These are phyloP conservation scores for Drymodes brunneopygia DNA, from an alignment of 2,113 vertebrate species.

Conservation along the genomic window DNA sequence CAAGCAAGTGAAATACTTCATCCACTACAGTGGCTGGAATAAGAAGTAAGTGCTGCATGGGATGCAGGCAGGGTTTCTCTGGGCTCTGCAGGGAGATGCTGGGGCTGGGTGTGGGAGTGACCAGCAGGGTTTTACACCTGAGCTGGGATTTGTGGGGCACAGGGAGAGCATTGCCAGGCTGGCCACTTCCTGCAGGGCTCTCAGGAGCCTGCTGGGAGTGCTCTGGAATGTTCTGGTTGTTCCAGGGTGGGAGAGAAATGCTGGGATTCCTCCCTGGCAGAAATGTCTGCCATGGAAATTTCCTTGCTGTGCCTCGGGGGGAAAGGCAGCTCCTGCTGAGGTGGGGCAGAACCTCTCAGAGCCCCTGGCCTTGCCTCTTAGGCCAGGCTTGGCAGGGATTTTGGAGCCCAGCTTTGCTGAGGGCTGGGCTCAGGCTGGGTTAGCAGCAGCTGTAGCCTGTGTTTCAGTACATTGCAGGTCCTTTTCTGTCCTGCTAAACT, in stretches of 20 bases:
- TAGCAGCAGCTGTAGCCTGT: background rate
- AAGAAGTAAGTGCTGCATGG: slow-evolving; percentile 89
- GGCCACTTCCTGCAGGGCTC: background rate
- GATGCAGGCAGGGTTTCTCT: background rate
- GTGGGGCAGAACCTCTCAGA: background rate
- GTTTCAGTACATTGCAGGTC: background rate
- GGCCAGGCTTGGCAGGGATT: background rate
- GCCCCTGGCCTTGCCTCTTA: background rate
- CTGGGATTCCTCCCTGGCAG: background rate
- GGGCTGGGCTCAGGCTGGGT: background rate
- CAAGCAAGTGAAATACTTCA: slow-evolving; percentile 99
- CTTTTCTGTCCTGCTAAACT: background rate
- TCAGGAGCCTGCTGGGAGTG: background rate
- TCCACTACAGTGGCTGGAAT: slow-evolving; percentile 99
- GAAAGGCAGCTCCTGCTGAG: background rate
- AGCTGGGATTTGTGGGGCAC: background rate
- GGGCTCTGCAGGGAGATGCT: background rate
- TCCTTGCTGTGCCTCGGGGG: background rate
- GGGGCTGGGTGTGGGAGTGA: background rate
- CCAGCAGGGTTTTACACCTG: accelerated
- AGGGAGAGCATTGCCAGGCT: background rate
- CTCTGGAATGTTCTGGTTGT: background rate
- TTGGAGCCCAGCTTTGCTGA: background rate
- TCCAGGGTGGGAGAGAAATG: background rate
- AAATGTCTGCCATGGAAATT: background rate